Conservation (phyloP, 92 coral and sea anemone species). For the Porites cylindrica region DNA sequence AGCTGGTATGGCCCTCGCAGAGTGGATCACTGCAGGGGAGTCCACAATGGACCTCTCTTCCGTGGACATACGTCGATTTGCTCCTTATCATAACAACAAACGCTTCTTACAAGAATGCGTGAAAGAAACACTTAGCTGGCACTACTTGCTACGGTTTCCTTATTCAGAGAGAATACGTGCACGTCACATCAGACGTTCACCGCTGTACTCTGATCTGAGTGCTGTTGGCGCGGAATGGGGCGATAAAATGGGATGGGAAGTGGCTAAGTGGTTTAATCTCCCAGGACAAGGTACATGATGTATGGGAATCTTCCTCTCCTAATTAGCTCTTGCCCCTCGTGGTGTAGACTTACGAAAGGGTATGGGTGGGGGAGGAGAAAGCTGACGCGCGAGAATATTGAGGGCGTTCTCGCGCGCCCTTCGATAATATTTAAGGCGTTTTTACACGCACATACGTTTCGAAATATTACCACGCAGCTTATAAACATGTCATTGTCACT, state of each 20-base stretch:
- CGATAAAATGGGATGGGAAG: slow-evolving; percentile 91
- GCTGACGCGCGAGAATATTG: no score
- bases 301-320: background rate
- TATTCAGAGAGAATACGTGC: slow-evolving; percentile 73
- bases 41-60: slow-evolving; percentile 91
- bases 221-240: slow-evolving; percentile 91
- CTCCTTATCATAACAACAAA: slow-evolving; percentile 89
- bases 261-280: slow-evolving; percentile 77
- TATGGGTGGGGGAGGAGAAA: no score
- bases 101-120: slow-evolving; percentile 88
- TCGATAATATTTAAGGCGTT: no score
- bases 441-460: no score
- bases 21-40: slow-evolving; percentile 93
- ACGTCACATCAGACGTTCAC: slow-evolving; percentile 78
- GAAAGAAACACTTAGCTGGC: slow-evolving; percentile 82
- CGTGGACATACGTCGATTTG: slow-evolving; percentile 94
- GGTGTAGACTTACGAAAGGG: no score
- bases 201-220: slow-evolving; percentile 70
- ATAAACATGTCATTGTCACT: no score
- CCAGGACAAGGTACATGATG: slow-evolving; percentile 58
- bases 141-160: slow-evolving; percentile 76
- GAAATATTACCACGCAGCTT: no score
- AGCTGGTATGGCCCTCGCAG: slow-evolving; percentile 93
- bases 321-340: background rate
- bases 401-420: no score